Evolutionary conservation across 1,140 invertebrate species (phyloP), one percentile per base, ranked within the genome.

Genomic region (Diorhabda sublineata): DNA sequence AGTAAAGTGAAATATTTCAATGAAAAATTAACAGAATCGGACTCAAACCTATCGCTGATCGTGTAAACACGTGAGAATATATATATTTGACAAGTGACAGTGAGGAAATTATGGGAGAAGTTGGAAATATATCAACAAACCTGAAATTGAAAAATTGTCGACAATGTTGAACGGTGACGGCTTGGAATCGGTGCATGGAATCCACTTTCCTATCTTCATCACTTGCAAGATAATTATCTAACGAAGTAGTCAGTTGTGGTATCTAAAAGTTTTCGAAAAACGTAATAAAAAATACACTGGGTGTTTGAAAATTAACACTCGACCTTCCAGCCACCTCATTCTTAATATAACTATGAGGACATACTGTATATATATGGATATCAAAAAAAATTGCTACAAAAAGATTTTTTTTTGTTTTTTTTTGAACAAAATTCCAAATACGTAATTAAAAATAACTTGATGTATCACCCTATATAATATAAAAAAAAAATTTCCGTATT

Each of bases 81-180:
- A 61, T 61, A 26, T 7, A 6, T 61, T 26, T 7, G 5, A 61
- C 6, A 7, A 8, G 7, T 7, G 26, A 8, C 59, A 11, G 59
- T 8, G 2, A 42, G 59, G 8, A 7, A 7, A 61, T 7, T 7
- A 8, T 7, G 26, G 6, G 26, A 61, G 26, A 7, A 6, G 6
- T 26, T 61, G 6, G 59, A 61, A 8, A 8, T 26, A 7, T 42
- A n/a, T 52, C 64, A 65, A 68, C 66, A 80, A 83, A 88, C 85
- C 83, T 85, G 72, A 86, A 87, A 80, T 89, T 88, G 73, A 83
- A 89, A 78, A 86, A 85, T 71, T 88, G 85, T 66, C 81, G 80
- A 26, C 89, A 81, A 73, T 85, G 84, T 66, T 83, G 80, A 58
- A 89, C 73, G 7, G 89, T 71, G 63, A 80, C 83, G 73, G 83